Evolutionary conservation across 2,797 vertebrate species (phyloP), one percentile per base, ranked within the genome.

Genomic region (Gymnocypris eckloni): DNA sequence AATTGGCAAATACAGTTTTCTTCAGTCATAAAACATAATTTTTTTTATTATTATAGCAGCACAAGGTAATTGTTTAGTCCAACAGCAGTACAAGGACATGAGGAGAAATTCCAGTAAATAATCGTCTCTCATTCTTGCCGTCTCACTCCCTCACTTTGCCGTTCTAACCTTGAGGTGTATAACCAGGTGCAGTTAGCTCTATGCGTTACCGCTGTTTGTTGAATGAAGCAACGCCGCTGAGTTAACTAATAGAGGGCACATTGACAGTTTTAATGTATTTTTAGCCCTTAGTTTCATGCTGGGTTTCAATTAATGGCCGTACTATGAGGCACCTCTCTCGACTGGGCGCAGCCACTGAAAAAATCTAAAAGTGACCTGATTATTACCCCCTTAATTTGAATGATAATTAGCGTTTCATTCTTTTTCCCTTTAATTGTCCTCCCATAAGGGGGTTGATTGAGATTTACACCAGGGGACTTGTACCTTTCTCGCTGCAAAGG

Each of bases 361-460:
- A 54, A 54, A 64, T 3, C 4, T 1, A 13, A 80, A 64, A 86
- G 81, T 81, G 86, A 90, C 86, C 94, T 95, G 92, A 95, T 95
- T 95, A 94, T 95, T 95, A 94, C 93, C 91, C 88, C 90, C 91
- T 90, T 94, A 94, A 96, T 96, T 95, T 93, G 90, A 93, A 92
- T 93, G 93, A 95, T 94, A 95, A 96, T 96, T 95, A 95, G 94
- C 93, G 92, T 92, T 92, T 90, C 87, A 92, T 93, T 91, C 95
- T 95, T 43, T 93, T 94, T 93, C 90, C 84, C 86, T 89, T 83
- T 92, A 93, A 93, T 94, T 94, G 94, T 94, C 90, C 86, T 95
- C 93, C 90, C 93, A 92, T 91, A 91, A 93, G 94, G 93, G 93
- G 92, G 92, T 90, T 94, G 93, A 94, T 93, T 92, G 85, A 92